phyloP scores from a whole-genome alignment of 1,140 invertebrate genomes.

The Halesus radiatus region DNA sequence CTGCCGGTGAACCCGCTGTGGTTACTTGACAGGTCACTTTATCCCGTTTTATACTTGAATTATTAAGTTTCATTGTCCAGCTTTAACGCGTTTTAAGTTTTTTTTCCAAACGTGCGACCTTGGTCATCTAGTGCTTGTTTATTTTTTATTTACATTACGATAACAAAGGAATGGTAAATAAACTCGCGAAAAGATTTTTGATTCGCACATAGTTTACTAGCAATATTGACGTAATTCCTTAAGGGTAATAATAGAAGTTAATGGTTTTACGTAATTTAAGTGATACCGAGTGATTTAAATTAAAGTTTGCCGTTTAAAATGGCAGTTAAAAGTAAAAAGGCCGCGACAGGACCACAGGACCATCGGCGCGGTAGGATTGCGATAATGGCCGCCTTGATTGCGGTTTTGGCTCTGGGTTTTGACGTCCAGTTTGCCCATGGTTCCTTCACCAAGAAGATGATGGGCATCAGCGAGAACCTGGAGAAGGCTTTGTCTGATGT shows the following conservation, averaged over 20 bases:
- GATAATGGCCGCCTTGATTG: slow-evolving; percentile 29
- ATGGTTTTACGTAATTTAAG: background rate
- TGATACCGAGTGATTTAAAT: background rate
- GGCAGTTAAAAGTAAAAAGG: slow-evolving; percentile 21
- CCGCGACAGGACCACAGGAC: background rate
- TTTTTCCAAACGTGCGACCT: slow-evolving; percentile 1
- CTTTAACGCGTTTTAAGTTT: too few relatives aligned
- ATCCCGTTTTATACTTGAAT: background rate
- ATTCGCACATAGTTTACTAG: background rate
- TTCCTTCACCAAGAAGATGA: slow-evolving; percentile 56
- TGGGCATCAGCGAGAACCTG: slow-evolving; percentile 59
- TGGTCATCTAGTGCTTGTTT: slow-evolving; percentile 12
- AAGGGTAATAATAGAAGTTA: too few relatives aligned
- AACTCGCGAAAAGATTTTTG: background rate
- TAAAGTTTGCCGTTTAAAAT: slow-evolving; percentile 21
- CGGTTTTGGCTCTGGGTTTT: slow-evolving; percentile 14
- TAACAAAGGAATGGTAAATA: slow-evolving; percentile 35
- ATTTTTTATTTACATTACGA: slow-evolving; percentile 39
- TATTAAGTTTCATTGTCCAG: too few relatives aligned
- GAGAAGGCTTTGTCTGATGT: slow-evolving; percentile 61
- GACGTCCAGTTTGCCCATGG: slow-evolving; percentile 31
- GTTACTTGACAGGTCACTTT: slow-evolving; percentile 37
- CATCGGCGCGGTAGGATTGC: slow-evolving; percentile 3
- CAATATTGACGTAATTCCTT: background rate
- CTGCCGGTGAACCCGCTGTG: slow-evolving; percentile 38